Conservation (phyloP, 2,888 invertebrate species). For the Timandra comae region DNA sequence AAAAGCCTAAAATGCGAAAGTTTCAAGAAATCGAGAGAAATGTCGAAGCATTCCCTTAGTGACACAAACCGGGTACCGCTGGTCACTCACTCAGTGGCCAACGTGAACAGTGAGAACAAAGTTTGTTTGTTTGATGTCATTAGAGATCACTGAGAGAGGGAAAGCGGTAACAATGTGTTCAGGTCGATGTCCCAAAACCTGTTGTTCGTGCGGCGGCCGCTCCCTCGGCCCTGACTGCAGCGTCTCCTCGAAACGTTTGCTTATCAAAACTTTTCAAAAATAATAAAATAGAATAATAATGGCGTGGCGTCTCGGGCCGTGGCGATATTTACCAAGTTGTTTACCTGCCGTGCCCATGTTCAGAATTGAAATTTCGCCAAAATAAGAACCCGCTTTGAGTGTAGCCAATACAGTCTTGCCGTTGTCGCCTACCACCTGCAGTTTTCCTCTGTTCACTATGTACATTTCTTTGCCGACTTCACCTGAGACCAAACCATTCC, state of each 20-base stretch:
- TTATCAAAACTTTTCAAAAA: slow-evolving; percentile 65
- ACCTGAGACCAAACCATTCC: slow-evolving; percentile 77
- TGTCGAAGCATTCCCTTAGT: slow-evolving; percentile 53
- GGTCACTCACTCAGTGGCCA: slow-evolving; percentile 29
- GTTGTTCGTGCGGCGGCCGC: slow-evolving; percentile 67
- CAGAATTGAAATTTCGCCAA: slow-evolving; percentile 99
- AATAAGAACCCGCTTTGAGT: slow-evolving; percentile 98
- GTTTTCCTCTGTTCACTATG: slow-evolving; percentile 97
- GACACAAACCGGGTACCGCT: slow-evolving; percentile 46
- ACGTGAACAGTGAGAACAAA: slow-evolving; percentile 4
- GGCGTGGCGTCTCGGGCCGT: slow-evolving; percentile 78
- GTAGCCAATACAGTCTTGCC: slow-evolving; percentile 97
- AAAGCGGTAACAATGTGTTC: slow-evolving; percentile 39
- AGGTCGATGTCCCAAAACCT: slow-evolving; percentile 69
- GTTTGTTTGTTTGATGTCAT: slow-evolving; percentile 2
- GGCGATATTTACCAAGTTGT: slow-evolving; percentile 95
- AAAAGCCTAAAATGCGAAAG: slow-evolving; percentile 41
- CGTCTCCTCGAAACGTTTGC: slow-evolving; percentile 73
- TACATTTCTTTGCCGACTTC: slow-evolving; percentile 99
- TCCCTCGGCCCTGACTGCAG: slow-evolving; percentile 75
- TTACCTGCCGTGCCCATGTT: slow-evolving; percentile 99
- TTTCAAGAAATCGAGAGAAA: slow-evolving; percentile 37
- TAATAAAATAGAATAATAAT: slow-evolving; percentile 63
- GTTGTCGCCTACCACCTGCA: slow-evolving; percentile 96
- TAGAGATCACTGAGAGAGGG: slow-evolving; percentile 19